These are phyloP conservation scores for Desmophyllum pertusum DNA, from an alignment of 92 coral and sea anemone genomes.

Conservation along the genomic window DNA sequence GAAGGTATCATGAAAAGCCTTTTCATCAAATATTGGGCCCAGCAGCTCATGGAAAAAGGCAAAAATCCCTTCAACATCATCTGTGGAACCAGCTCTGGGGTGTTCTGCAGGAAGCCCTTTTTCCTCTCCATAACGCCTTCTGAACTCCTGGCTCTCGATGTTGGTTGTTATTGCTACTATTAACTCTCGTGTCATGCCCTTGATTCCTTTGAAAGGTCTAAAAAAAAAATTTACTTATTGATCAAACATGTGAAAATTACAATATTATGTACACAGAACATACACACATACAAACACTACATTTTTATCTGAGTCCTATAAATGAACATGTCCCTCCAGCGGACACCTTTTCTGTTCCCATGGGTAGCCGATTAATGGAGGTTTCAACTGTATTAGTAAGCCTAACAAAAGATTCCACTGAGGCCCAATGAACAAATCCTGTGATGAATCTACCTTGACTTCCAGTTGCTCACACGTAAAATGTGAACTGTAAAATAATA, in stretches of 20 bases:
- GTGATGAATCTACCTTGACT: not conserved
- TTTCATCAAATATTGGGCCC: slow-evolving; percentile 36
- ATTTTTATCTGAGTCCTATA: too few relatives aligned
- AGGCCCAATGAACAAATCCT: not conserved
- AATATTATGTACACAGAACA: too few relatives aligned
- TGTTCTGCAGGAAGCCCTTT: slow-evolving; percentile 58
- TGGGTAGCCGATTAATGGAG: too few relatives aligned
- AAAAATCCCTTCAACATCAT: slow-evolving; percentile 68
- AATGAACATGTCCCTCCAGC: too few relatives aligned
- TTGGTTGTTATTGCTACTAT: slow-evolving; percentile 52
- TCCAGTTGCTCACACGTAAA: too few relatives aligned
- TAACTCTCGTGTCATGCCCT: slow-evolving; percentile 52
- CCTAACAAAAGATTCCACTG: not conserved
- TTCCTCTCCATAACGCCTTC: slow-evolving; percentile 20
- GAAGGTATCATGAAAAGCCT: slow-evolving; percentile 20
- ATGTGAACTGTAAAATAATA: too few relatives aligned
- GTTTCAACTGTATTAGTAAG: too few relatives aligned
- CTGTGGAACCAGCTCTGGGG: slow-evolving; percentile 66
- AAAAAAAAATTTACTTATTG: too few relatives aligned
- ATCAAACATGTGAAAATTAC: too few relatives aligned
- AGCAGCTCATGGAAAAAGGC: slow-evolving; percentile 38
- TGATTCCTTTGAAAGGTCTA: slow-evolving; percentile 25
- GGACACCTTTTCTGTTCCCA: too few relatives aligned
- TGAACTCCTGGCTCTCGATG: slow-evolving; percentile 55
- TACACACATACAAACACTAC: too few relatives aligned